A percentile compares a stretch with the other conserved stretches of the same genome.
Conservation (phyloP, 1,140 invertebrate genomes). For the Phthorimaea operculella region DNA sequence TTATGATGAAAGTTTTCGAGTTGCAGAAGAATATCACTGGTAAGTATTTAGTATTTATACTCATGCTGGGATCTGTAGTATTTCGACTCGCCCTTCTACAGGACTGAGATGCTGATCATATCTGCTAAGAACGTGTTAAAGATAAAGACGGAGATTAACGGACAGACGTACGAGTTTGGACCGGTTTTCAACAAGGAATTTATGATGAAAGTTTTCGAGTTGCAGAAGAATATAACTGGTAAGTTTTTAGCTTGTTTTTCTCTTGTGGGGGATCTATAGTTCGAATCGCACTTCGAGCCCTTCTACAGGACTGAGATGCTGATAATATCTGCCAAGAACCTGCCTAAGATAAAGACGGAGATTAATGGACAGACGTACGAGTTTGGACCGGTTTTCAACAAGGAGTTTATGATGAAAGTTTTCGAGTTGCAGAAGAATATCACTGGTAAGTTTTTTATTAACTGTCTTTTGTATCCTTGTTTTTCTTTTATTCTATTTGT, state of each 20-base stretch:
- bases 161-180: conserved; percentile 74
- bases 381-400: conserved; percentile 90
- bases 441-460: conserved; percentile 64
- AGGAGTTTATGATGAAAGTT: conserved; percentile 80
- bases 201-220: conserved; percentile 75
- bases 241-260: conserved; percentile 23
- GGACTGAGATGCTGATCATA: conserved; percentile 86
- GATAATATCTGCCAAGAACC: conserved; percentile 76
- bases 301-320: conserved; percentile 93
- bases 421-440: conserved; percentile 83
- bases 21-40: conserved; percentile 82
- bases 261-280: conserved; percentile 88
- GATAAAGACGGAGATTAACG: conserved; percentile 73
- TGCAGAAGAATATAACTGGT: conserved; percentile 83
- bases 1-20: conserved; percentile 78
- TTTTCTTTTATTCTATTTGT: too few species aligned
- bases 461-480: too few species aligned
- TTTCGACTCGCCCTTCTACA: conserved; percentile 96
- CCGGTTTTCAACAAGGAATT: conserved; percentile 89
- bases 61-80: conserved; percentile 89
- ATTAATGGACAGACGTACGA: conserved; percentile 69
- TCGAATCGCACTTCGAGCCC: conserved; percentile 92
- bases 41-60: too few species aligned
- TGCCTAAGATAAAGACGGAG: conserved; percentile 74
- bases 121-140: conserved; percentile 73